Evolutionary conservation across 2,888 invertebrate species (phyloP), one percentile per base, ranked within the genome.

Genomic region (Tanytarsus gracilentus): DNA sequence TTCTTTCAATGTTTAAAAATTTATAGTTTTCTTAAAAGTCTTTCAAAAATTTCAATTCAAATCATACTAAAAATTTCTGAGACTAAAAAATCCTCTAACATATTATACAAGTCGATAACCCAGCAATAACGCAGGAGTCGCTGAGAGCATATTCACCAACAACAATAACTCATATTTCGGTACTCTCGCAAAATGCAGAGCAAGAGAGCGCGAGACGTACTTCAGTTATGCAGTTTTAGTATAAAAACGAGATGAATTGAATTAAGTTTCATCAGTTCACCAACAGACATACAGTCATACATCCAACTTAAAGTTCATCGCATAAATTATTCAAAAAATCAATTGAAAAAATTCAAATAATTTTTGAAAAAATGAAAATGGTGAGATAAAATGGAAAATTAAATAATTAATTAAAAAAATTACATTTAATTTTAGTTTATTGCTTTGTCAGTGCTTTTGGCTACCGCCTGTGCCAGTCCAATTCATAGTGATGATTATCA

Each of bases 401-500:
- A 7, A 21, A 30, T 11, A 30, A 30, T 14, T 23, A 16, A 14
- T 18, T 50, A 8, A 5, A 49, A n/a, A 29, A 29, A 29, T 51
- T 11, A 6, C 5, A 4, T 7, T 18, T 4, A 44, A 44, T 48
- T 44, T 58, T 33, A 61, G 61, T 56, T 61, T 23, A 29, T 61
- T 26, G 49, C 56, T 16, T 66, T 75, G 63, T 72, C 71, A 44
- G 62, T 77, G 16, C 73, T 73, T 25, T 71, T 70, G 61, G 66
- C 77, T 9, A 69, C 74, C 62, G 62, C 62, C 44, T 56, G 73
- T n/a, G 70, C 73, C 25, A 71, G 66, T 63, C 74, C 74, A 18
- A 76, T 76, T 4, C 3, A n/a, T n/a, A n/a, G n/a, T n/a, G 75
- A 76, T 1, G 75, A 75, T 61, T 71, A 68, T 65, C 70, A 69